phyloP scores from a whole-genome alignment of 2,113 vertebrate species.

The Climacteris rufus region DNA sequence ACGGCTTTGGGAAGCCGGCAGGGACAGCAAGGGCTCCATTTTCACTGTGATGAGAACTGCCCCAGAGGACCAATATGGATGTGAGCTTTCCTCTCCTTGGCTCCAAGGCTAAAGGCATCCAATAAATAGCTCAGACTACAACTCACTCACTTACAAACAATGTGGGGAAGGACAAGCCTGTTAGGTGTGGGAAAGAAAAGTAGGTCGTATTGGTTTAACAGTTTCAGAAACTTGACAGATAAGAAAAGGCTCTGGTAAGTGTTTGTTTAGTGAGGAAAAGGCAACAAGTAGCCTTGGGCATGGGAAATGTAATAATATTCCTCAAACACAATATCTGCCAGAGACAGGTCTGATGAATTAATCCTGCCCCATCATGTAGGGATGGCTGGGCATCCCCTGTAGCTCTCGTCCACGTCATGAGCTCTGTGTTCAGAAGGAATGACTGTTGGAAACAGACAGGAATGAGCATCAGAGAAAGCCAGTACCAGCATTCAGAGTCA shows the following conservation, averaged over 20 bases:
- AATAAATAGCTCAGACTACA: constrained; percentile 48
- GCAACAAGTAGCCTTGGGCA: not conserved
- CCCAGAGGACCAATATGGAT: constrained; percentile 4
- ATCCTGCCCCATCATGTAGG: rapidly evolving
- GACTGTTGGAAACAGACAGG: not conserved
- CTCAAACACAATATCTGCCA: not conserved
- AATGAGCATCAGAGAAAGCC: not conserved
- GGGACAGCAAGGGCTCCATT: not conserved
- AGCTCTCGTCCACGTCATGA: rapidly evolving
- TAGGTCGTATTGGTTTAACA: not conserved
- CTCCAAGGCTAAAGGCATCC: constrained; percentile 27
- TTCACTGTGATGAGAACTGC: constrained; percentile 19
- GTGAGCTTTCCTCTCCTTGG: constrained; percentile 30
- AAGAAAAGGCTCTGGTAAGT: not conserved
- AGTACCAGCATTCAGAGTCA: not conserved
- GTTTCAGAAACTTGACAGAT: not conserved
- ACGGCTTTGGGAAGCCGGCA: not conserved
- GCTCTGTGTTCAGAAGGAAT: not conserved
- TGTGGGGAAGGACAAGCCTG: not conserved
- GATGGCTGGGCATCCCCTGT: not conserved
- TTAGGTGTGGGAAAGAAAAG: not conserved
- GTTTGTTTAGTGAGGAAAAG: not conserved
- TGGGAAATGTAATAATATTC: not conserved
- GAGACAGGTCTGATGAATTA: not conserved
- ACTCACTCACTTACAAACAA: not conserved